Evolutionary conservation across 2,113 vertebrate genomes (phyloP).

Genomic region (Scomber scombrus): DNA sequence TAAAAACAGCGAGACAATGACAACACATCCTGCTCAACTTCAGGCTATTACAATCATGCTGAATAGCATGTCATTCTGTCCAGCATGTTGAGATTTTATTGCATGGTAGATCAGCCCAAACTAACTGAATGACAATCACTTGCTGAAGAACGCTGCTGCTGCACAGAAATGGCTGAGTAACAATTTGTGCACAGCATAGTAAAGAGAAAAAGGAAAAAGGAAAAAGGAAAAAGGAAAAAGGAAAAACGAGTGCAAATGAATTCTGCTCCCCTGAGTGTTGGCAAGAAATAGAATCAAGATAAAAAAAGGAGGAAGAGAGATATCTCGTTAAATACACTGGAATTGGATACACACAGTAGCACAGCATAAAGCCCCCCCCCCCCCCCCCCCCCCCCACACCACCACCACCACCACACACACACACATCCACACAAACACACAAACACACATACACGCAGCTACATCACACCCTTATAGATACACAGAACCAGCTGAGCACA

Average conservation of each 20-base stretch:
- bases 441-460: conserved; percentile 15
- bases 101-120: conserved; percentile 69
- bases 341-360: conserved; percentile 75
- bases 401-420: background rate
- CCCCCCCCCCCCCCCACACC: background rate
- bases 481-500: conserved; percentile 50
- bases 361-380: conserved; percentile 35
- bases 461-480: conserved; percentile 11
- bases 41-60: conserved; percentile 63
- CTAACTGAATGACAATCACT: conserved; percentile 72
- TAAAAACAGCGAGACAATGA: conserved; percentile 60
- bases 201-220: conserved; percentile 50
- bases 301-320: conserved; percentile 64
- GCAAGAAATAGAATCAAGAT: conserved; percentile 74
- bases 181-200: conserved; percentile 70
- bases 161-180: conserved; percentile 68
- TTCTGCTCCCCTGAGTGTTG: conserved; percentile 72
- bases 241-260: conserved; percentile 67
- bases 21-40: conserved; percentile 59
- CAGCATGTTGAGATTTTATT: conserved; percentile 63
- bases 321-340: conserved; percentile 79
- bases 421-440: conserved; percentile 21
- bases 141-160: conserved; percentile 47
- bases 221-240: conserved; percentile 48
- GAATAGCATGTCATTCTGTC: conserved; percentile 69